Percentiles rank a stretch among this genome's conserved stretches.
Evolutionary conservation across 2,888 invertebrate species (phyloP).

Genomic region (Sarcophaga carnaria): DNA sequence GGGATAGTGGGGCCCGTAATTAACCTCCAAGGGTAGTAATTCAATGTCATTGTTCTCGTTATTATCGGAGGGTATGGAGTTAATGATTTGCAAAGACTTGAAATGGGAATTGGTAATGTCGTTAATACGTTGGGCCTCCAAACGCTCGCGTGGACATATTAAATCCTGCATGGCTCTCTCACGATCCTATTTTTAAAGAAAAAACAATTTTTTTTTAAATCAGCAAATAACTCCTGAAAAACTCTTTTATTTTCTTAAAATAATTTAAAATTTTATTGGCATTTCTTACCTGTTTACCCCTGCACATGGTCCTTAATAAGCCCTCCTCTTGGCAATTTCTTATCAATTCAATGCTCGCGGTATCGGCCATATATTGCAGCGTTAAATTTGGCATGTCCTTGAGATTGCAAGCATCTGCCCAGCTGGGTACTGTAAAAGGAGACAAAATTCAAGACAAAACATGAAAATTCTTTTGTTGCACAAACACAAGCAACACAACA

Average conservation of each 20-base stretch:
- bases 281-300: slow-evolving; percentile 86
- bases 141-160: slow-evolving; percentile 78
- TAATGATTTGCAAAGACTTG: slow-evolving; percentile 80
- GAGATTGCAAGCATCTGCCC: slow-evolving; percentile 90
- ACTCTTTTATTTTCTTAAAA: background rate
- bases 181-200: slow-evolving; percentile 74
- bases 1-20: slow-evolving; percentile 70
- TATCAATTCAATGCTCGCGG: slow-evolving; percentile 88
- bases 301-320: slow-evolving; percentile 88
- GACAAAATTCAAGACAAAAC: slow-evolving; percentile 30
- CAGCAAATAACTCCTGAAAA: background rate
- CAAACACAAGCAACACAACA: background rate
- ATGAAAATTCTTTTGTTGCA: slow-evolving; percentile 10
- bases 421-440: slow-evolving; percentile 85
- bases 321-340: slow-evolving; percentile 90
- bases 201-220: background rate
- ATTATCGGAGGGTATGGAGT: slow-evolving; percentile 80
- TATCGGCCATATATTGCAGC: slow-evolving; percentile 89
- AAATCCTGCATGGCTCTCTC: slow-evolving; percentile 76
- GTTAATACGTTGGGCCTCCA: slow-evolving; percentile 79
- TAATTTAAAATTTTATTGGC: background rate
- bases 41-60: slow-evolving; percentile 81
- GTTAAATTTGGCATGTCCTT: slow-evolving; percentile 88
- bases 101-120: slow-evolving; percentile 80
- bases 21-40: slow-evolving; percentile 73